Base-by-base conservation (phyloP, 2,888 invertebrate species). In the Microplitis deprimator region DNA sequence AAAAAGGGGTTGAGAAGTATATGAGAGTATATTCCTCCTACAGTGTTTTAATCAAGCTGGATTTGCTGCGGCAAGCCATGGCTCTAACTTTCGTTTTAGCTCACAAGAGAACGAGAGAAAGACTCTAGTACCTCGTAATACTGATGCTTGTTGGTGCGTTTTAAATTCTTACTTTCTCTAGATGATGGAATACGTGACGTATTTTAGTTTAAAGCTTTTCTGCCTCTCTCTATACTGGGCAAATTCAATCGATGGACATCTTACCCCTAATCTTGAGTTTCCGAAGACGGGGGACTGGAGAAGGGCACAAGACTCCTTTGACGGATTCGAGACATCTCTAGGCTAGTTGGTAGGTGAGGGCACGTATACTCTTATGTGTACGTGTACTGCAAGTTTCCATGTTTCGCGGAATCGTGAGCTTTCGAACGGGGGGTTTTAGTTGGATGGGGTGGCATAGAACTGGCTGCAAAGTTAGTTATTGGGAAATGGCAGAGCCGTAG, bases 1-100 rank as follows among this genome's bases (percentile, higher is more conserved):
- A 82, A 85, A 87, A 86, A 87, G 86, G 87, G 85, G 85, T 76
- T 75, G 77, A 79, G 78, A 73, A 75, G 68, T 71, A 83, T 84
- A 84, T 84, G 86, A 78, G 78, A 80, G 76, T 82, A 81, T 82
- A 87, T 88, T 89, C 87, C 87, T 89, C 87, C 88, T 87, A 87
- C 89, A 88, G 88, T 89, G 89, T 89, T 89, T 89, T 89, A 89
- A 89, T 89, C 89, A 89, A 89, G 89, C 89, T 88, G 89, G 89
- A 89, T 89, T 89, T 89, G 89, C 89, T 88, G 89, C 82, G 89
- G 89, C 89, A 89, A 89, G 87, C 89, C 87, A 86, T 86, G 85
- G 87, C 85, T 85, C 87, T 87, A 89, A 89, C 89, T 89, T 89
- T 89, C 89, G 87, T 89, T 89, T 89, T 89, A 89, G 87, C 87